Base-by-base conservation (phyloP, 2,113 vertebrate species). In the Platichthys stellatus region DNA sequence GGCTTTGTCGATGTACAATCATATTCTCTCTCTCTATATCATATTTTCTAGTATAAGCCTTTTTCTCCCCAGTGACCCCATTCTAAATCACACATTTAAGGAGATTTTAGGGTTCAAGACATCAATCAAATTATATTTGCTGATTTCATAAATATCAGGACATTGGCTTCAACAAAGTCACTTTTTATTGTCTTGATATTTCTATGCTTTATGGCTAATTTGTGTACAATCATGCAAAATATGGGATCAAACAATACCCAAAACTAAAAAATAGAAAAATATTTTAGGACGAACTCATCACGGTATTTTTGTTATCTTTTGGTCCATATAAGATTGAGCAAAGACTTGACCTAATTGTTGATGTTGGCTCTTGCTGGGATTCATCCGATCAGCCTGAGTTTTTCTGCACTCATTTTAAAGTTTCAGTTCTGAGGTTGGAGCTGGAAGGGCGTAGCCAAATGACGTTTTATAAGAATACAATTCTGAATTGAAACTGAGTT, bases 401-500 rank as follows among this genome's bases (percentile, higher is more conserved):
- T 28, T 24, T 3, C 15, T 5, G 14, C 17, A 17, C 15, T 18
- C 17, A 18, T 18, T 43, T 17, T 17, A 51, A 51, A 51, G 15
- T 49, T 49, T 49, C 15, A 28, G 31, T 14, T 8, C 21, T 3
- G 70, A 40, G 23, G 18, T 64, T 3, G 68, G 64, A n/a, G 70
- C 65, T 63, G 49, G 20, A 56, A 77, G 79, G 79, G 79, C 69
- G 85, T 79, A 76, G 71, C 76, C 79, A 68, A 38, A 56, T 62
- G 8, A 54, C 20, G 51, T 54, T 54, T 54, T 54, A 54, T 21
- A 54, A 3, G 18, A 54, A 51, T 18, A 20, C 14, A 51, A 18
- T 7, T 20, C 17, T 43, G 38, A 40, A 40, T 40, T 40, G 38
- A 40, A 40, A 12, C 10, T 40, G 38, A 40, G 11, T 40, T 40